These are phyloP conservation scores for Cantharis nigra DNA, from an alignment of 2,888 invertebrate genomes.

Conservation along the genomic window DNA sequence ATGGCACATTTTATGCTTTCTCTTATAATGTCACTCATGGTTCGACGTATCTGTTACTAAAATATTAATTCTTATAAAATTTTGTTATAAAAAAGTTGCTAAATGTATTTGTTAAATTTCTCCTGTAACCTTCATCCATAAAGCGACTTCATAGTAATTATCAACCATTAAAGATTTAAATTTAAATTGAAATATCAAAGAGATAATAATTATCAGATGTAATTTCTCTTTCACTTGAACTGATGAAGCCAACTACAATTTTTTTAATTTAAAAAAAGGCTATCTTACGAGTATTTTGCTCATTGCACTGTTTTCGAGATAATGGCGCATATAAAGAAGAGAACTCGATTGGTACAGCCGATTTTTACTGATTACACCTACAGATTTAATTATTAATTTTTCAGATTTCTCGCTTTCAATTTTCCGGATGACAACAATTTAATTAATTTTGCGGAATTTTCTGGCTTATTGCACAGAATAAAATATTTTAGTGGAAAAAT, in stretches of 20 bases:
- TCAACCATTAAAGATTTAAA: background rate
- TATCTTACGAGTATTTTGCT: background rate
- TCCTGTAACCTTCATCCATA: background rate
- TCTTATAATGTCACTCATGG: background rate
- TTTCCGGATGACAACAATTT: too few species aligned
- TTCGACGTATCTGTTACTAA: background rate
- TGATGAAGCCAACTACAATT: background rate
- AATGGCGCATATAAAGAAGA: too few species aligned
- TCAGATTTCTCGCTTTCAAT: too few species aligned
- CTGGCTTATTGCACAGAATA: too few species aligned
- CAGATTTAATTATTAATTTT: too few species aligned
- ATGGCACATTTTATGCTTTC: background rate
- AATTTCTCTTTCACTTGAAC: background rate
- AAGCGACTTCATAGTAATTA: background rate
- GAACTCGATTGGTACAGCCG: too few species aligned
- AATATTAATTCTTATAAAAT: background rate
- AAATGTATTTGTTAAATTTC: background rate
- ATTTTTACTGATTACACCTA: too few species aligned
- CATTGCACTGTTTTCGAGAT: background rate
- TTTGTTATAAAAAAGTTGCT: background rate
- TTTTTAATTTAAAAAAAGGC: too few species aligned
- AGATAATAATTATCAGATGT: background rate
- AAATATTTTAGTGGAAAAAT: too few species aligned
- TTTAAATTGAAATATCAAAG: background rate
- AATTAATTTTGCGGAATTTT: too few species aligned